Percentiles rank a stretch among this genome's conserved stretches.
These are phyloP conservation scores for Xylophagus ater DNA, from an alignment of 2,888 invertebrate genomes.

Conservation along the genomic window DNA sequence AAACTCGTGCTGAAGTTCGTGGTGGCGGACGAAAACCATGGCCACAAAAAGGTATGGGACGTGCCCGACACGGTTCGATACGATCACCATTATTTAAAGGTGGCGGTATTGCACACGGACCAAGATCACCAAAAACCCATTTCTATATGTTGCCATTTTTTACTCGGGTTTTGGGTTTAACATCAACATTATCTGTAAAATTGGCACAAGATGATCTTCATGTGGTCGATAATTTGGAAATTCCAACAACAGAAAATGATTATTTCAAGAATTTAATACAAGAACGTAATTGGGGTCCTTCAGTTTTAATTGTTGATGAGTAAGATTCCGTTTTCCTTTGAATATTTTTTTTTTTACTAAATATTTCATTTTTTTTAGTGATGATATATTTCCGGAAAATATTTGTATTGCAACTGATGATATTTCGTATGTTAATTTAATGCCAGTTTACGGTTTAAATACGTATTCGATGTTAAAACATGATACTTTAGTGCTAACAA, in stretches of 20 bases:
- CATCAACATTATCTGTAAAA: constrained; percentile 76
- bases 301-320: constrained; percentile 87
- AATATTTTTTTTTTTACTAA: constrained; percentile 7
- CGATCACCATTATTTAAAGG: constrained; percentile 76
- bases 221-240: constrained; percentile 72
- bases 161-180: constrained; percentile 66
- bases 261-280: constrained; percentile 72
- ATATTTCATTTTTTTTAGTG: constrained; percentile 48
- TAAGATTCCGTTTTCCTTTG: constrained; percentile 40
- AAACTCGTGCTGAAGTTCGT: constrained; percentile 70
- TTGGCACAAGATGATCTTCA: constrained; percentile 92
- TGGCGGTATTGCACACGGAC: constrained; percentile 82
- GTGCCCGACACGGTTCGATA: constrained; percentile 84
- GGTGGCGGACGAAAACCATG: constrained; percentile 92
- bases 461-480: constrained; percentile 96
- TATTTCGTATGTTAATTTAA: constrained; percentile 77
- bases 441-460: constrained; percentile 94
- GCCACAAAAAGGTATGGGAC: constrained; percentile 91
- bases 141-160: constrained; percentile 89
- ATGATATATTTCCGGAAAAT: constrained; percentile 78
- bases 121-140: constrained; percentile 77
- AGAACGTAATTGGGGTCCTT: constrained; percentile 88
- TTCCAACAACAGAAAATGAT: constrained; percentile 69
- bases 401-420: constrained; percentile 69
- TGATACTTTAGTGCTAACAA: constrained; percentile 79